Conservation (phyloP, 2,888 invertebrate species). For the Norana najaformis region DNA sequence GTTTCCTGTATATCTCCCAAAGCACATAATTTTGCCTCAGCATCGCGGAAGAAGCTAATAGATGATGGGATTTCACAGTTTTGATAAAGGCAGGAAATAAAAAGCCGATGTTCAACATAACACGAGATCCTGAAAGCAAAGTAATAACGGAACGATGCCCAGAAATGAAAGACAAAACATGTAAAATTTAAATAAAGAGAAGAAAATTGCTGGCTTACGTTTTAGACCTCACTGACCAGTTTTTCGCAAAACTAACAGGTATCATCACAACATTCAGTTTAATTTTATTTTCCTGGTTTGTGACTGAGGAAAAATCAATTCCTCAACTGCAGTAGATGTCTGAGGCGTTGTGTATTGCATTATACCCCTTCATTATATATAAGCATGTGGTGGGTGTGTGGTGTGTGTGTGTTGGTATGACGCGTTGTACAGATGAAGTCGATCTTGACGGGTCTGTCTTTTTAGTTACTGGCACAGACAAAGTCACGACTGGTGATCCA, state of each 20-base stretch:
- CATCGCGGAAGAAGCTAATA: no score
- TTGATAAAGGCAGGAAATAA: background rate
- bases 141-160: background rate
- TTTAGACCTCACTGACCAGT: background rate
- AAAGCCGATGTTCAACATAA: background rate
- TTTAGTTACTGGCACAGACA: background rate
- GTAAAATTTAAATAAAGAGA: background rate
- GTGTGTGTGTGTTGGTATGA: background rate
- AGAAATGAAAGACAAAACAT: background rate
- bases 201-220: background rate
- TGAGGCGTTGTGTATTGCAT: no score
- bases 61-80: background rate
- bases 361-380: no score
- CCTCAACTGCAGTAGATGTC: no score
- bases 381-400: no score
- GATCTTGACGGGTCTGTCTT: background rate
- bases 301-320: no score
- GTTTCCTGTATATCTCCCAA: no score
- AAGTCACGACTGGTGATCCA: background rate
- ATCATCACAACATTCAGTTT: background rate
- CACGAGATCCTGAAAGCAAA: background rate
- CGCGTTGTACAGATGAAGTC: background rate
- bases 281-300: background rate
- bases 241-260: background rate
- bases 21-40: no score